A percentile compares a stretch with the other conserved stretches of the same genome.
Evolutionary conservation across 2,113 vertebrate genomes (phyloP).

Genomic region (Zonotrichia leucophrys): DNA sequence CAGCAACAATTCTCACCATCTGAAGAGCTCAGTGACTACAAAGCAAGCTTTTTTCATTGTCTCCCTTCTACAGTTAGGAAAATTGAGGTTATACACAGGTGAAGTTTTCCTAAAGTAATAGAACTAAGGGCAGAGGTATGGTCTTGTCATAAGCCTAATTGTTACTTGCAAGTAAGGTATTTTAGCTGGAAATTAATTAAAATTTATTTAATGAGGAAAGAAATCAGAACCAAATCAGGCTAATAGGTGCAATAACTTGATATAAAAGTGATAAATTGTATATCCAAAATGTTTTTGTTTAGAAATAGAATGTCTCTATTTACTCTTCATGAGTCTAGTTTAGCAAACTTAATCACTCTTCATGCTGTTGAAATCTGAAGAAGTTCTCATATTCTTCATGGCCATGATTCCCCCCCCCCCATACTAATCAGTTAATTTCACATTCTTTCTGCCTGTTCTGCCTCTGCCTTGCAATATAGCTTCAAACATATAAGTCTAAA

Average conservation of each 20-base stretch:
- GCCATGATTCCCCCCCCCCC: fast-evolving
- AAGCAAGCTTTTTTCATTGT: background rate
- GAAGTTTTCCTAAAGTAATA: background rate
- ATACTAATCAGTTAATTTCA: background rate
- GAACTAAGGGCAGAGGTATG: background rate
- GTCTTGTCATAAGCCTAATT: background rate
- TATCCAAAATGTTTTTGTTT: background rate
- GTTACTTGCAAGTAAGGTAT: background rate
- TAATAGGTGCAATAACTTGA: background rate
- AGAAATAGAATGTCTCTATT: background rate
- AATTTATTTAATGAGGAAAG: background rate
- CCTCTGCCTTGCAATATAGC: background rate
- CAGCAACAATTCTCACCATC: background rate
- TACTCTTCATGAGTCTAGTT: background rate
- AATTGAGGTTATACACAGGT: background rate
- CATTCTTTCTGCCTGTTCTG: background rate
- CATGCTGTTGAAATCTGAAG: background rate
- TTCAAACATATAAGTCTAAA: background rate
- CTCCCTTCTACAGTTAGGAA: background rate
- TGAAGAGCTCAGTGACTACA: background rate
- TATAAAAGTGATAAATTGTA: background rate
- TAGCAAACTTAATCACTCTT: background rate
- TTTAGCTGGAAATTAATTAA: background rate
- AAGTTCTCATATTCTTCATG: background rate
- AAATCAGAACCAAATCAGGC: background rate